Evolutionary conservation across 1,140 invertebrate genomes (phyloP), one percentile per base, ranked within the genome.

Genomic region (Oncopodura yosiiana): DNA sequence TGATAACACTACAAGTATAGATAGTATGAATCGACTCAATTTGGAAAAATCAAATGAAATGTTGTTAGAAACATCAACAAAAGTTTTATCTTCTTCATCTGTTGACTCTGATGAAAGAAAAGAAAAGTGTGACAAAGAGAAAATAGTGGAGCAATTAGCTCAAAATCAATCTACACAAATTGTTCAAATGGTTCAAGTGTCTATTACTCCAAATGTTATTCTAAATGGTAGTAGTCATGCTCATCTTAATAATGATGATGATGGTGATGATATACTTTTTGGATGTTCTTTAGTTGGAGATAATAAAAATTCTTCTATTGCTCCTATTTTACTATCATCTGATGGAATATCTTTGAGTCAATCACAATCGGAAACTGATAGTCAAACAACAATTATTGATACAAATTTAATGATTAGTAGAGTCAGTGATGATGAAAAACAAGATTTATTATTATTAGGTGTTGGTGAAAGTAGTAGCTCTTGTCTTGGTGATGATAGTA

Each of bases 21-120:
- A 39, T 56, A 60, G 30, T 18, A 59, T 63, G 56, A 61, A 61
- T 45, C 38, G 45, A 46, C 46, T 57, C 29, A 63, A 63, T 48
- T 36, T 63, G 44, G 61, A 59, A 27, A 63, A 60, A 39, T 56
- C 27, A 3, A 49, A 37, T 14, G 54, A 51, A 18, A 29, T 29
- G 3, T n/a, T 14, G n/a, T n/a, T n/a, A n/a, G n/a, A n/a, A n/a
- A n/a, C n/a, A n/a, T n/a, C n/a, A n/a, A n/a, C n/a, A n/a, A n/a
- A n/a, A n/a, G n/a, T n/a, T n/a, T n/a, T n/a, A n/a, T n/a, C n/a
- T n/a, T n/a, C n/a, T n/a, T n/a, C n/a, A n/a, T n/a, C n/a, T n/a
- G n/a, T n/a, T n/a, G 37, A 36, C 29, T 23, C 18, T 21, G 12
- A 32, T 16, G 26, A 18, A 45, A 19, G 53, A 41, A 36, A 24